A percentile compares a stretch with the other conserved stretches of the same genome.
These are phyloP conservation scores for Lasiurus borealis DNA, from an alignment of 2,113 vertebrate species.

Conservation along the genomic window DNA sequence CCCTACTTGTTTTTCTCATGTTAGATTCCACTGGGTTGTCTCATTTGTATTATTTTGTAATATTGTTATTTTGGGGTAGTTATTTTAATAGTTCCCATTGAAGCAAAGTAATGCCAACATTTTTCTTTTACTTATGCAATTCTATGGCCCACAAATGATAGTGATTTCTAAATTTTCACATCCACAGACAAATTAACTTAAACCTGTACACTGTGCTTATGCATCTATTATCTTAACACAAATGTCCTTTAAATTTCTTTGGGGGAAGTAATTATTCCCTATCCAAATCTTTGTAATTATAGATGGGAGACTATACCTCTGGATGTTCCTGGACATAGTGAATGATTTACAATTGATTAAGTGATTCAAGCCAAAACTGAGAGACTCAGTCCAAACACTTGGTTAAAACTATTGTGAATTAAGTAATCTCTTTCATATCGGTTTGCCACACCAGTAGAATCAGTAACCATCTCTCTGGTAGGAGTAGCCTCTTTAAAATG, in stretches of 20 bases:
- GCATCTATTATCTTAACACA: neutral
- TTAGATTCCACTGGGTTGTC: neutral
- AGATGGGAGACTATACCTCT: neutral
- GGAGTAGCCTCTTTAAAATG: neutral
- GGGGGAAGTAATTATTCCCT: neutral
- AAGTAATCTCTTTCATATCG: neutral
- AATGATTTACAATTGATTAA: constrained; percentile 16
- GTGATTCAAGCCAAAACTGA: neutral
- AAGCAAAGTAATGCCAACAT: neutral
- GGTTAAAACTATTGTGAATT: neutral
- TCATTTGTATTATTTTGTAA: neutral
- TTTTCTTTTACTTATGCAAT: neutral
- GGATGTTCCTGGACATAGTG: neutral
- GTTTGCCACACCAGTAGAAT: constrained; percentile 24
- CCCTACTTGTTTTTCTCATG: neutral
- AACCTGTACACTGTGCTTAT: neutral
- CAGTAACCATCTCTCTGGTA: neutral
- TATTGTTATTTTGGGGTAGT: neutral
- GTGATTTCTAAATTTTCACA: neutral
- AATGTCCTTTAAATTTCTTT: neutral
- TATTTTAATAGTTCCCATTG: neutral
- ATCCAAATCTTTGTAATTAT: neutral
- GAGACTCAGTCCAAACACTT: constrained; percentile 24
- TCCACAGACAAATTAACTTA: neutral
- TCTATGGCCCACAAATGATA: neutral